Evolutionary conservation across 2,113 vertebrate species (phyloP).

Genomic region (Furnarius figulus): DNA sequence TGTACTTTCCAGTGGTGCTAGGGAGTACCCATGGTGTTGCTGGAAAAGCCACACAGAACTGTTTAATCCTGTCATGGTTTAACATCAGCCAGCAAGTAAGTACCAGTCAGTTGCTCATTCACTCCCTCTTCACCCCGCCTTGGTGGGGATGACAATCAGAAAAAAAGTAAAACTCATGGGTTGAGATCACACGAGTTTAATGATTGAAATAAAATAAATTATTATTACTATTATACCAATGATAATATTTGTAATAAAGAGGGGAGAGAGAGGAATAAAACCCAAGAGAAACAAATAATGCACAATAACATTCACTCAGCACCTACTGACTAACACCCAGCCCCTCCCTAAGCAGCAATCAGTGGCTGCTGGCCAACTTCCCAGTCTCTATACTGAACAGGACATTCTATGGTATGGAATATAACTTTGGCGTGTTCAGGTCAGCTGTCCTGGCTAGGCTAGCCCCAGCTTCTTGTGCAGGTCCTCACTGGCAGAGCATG

Average conservation of each 20-base stretch:
- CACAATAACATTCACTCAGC: background rate
- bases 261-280: background rate
- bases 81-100: background rate
- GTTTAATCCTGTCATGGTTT: background rate
- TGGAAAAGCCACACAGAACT: background rate
- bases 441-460: background rate
- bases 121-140: fast-evolving
- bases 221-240: background rate
- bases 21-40: background rate
- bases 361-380: background rate
- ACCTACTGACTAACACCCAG: background rate
- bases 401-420: background rate
- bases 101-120: background rate
- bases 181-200: background rate
- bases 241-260: background rate
- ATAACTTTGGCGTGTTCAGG: background rate
- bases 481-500: background rate
- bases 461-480: background rate
- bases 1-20: background rate
- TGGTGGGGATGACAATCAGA: background rate
- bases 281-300: background rate
- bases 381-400: background rate
- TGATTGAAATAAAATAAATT: background rate
- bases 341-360: no score
- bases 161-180: background rate